A percentile compares a stretch with the other conserved stretches of the same genome.
Evolutionary conservation across 2,888 invertebrate species (phyloP).

Genomic region (Heliconius charithonia): DNA sequence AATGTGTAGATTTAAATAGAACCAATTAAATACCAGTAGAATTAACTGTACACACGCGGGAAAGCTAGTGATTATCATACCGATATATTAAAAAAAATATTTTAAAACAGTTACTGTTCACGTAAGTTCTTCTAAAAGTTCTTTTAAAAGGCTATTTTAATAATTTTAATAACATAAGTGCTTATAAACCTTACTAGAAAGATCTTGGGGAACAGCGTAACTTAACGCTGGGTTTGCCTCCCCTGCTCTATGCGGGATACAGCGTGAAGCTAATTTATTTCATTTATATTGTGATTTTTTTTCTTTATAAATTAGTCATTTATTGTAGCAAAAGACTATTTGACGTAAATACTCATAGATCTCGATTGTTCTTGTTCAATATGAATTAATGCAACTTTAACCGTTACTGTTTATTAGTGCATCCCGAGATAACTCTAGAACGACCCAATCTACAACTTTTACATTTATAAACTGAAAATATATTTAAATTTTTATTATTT

Average conservation of each 20-base stretch:
- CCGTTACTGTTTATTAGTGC: conserved; percentile 61
- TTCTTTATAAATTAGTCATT: background rate
- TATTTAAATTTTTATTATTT: background rate
- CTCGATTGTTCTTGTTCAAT: conserved; percentile 19
- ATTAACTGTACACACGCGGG: background rate
- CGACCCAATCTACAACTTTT: conserved; percentile 40
- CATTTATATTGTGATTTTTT: background rate
- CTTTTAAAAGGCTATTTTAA: background rate
- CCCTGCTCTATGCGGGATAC: too few relatives aligned
- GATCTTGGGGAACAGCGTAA: too few relatives aligned
- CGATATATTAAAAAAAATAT: background rate
- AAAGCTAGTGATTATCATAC: conserved; percentile 5
- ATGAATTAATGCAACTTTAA: conserved; percentile 41
- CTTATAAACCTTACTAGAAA: too few relatives aligned
- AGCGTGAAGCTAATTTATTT: too few relatives aligned
- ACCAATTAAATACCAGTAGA: background rate
- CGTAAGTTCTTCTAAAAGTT: too few relatives aligned
- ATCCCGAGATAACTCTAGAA: conserved; percentile 48
- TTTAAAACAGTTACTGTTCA: too few relatives aligned
- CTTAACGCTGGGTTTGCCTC: too few relatives aligned
- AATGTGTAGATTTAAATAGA: too few relatives aligned
- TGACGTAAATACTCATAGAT: background rate
- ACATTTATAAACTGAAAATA: conserved; percentile 20
- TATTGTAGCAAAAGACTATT: background rate
- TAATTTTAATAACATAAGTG: too few relatives aligned